Percentiles rank a stretch among this genome's conserved stretches.
phyloP scores from a whole-genome alignment of 2,888 invertebrate genomes.

The Julus scanicus region DNA sequence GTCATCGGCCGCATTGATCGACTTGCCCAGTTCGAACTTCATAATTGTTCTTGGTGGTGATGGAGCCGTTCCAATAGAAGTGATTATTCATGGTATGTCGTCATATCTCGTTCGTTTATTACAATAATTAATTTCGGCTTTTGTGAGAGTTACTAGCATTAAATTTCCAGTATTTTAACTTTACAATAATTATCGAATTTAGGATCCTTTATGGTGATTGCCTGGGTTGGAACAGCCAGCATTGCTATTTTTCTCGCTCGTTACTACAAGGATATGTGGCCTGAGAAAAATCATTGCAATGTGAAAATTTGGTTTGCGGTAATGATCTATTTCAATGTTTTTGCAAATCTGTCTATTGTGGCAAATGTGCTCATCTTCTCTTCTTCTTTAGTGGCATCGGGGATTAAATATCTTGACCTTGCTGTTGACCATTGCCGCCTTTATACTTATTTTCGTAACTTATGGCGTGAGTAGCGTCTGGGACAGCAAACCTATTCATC shows the following conservation, averaged over 20 bases:
- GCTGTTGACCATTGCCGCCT: constrained; percentile 80
- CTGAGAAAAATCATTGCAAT: constrained; percentile 80
- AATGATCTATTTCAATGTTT: constrained; percentile 66
- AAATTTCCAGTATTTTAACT: not conserved
- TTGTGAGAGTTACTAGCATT: not conserved
- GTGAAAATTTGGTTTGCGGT: constrained; percentile 95
- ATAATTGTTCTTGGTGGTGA: constrained; percentile 16
- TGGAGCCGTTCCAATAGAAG: not conserved
- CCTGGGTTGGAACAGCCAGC: constrained; percentile 90
- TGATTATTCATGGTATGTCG: constrained; percentile 38
- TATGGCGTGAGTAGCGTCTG: constrained; percentile 66
- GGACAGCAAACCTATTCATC: constrained; percentile 77
- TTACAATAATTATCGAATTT: not conserved
- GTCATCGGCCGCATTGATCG: not conserved
- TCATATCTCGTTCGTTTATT: not conserved
- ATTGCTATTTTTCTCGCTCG: constrained; percentile 86
- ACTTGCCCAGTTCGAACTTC: constrained; percentile 41
- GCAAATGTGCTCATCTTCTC: not conserved
- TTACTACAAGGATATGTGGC: constrained; percentile 91
- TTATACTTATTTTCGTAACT: constrained; percentile 82
- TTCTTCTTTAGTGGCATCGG: constrained; percentile 79
- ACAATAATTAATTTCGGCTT: constrained; percentile 48
- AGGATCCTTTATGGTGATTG: constrained; percentile 79
- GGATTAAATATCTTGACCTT: constrained; percentile 85
- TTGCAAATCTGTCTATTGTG: not conserved